Conservation (phyloP, 2,888 invertebrate species). For the Lagria hirta region DNA sequence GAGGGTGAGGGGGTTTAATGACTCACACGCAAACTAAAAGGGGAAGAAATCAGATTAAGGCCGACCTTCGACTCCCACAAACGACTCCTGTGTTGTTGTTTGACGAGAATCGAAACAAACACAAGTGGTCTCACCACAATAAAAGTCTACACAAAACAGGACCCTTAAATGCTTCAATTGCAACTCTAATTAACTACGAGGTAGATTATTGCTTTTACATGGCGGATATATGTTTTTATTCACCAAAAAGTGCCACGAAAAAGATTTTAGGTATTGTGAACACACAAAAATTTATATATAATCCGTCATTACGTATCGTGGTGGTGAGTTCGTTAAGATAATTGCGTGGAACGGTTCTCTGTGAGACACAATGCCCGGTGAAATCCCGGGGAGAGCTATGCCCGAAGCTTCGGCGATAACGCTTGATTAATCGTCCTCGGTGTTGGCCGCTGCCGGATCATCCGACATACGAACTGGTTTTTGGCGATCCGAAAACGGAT, state of each 20-base stretch:
- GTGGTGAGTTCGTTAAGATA: slow-evolving; percentile 22
- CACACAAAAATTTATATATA: too few species aligned
- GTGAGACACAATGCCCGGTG: slow-evolving; percentile 19
- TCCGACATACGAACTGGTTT: slow-evolving; percentile 50
- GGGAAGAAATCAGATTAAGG: slow-evolving; percentile 56
- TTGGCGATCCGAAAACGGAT: slow-evolving; percentile 49
- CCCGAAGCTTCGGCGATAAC: slow-evolving; percentile 45
- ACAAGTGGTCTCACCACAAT: slow-evolving; percentile 16
- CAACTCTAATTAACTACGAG: slow-evolving; percentile 10
- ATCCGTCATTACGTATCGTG: slow-evolving; percentile 16
- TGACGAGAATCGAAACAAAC: slow-evolving; percentile 39
- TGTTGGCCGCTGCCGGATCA: slow-evolving; percentile 47
- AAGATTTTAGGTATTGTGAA: too few species aligned
- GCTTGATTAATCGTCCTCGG: slow-evolving; percentile 52
- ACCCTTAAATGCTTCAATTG: slow-evolving; percentile 8
- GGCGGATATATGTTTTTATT: not conserved
- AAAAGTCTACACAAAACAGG: slow-evolving; percentile 9
- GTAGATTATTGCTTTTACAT: slow-evolving; percentile 11
- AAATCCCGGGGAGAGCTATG: slow-evolving; percentile 30
- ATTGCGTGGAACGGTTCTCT: slow-evolving; percentile 20
- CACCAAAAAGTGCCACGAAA: not conserved
- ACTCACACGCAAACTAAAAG: slow-evolving; percentile 54
- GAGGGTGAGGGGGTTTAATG: slow-evolving; percentile 53
- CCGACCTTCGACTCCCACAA: slow-evolving; percentile 48
- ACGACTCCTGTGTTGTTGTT: slow-evolving; percentile 41